A percentile compares a stretch with the other conserved stretches of the same genome.
Conservation (phyloP, 2,888 invertebrate genomes). For the Stictocephala bisonia region DNA sequence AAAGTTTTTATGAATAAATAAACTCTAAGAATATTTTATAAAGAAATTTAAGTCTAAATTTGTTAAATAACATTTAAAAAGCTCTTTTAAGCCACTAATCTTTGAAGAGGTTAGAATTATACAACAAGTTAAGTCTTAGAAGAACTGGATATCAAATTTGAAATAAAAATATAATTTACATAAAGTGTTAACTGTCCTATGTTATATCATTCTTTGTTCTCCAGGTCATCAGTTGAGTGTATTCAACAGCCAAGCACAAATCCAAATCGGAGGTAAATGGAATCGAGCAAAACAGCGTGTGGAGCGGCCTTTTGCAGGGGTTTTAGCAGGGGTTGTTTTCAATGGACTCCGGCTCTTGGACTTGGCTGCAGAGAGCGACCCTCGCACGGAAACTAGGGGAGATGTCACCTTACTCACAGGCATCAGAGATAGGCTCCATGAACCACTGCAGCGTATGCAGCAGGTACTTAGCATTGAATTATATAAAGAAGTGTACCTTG, state of each 20-base stretch:
- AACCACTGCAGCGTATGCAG: conserved; percentile 86
- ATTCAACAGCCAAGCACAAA: conserved; percentile 91
- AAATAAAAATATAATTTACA: too few species aligned
- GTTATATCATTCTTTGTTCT: conserved; percentile 55
- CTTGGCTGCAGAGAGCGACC: conserved; percentile 84
- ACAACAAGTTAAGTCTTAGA: too few species aligned
- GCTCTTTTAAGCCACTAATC: too few species aligned
- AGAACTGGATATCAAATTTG: too few species aligned
- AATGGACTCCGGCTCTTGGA: conserved; percentile 89
- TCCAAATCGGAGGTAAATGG: conserved; percentile 89
- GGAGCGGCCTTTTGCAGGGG: conserved; percentile 86
- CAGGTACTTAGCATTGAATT: too few species aligned
- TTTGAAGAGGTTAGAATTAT: too few species aligned
- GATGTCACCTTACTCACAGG: conserved; percentile 73
- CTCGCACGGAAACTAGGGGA: conserved; percentile 80
- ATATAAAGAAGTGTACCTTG: too few species aligned
- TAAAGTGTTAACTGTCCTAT: too few species aligned
- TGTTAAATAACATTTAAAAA: too few species aligned
- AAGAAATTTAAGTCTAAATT: too few species aligned
- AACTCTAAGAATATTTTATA: too few species aligned
- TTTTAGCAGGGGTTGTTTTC: conserved; percentile 89
- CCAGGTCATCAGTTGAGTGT: conserved; percentile 85
- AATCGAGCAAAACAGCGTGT: conserved; percentile 75
- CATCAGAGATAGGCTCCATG: conserved; percentile 73
- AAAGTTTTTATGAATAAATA: too few species aligned